Percentiles rank a stretch among this genome's conserved stretches.
phyloP scores from a whole-genome alignment of 2,113 vertebrate species.

The Paramisgurnus dabryanus region DNA sequence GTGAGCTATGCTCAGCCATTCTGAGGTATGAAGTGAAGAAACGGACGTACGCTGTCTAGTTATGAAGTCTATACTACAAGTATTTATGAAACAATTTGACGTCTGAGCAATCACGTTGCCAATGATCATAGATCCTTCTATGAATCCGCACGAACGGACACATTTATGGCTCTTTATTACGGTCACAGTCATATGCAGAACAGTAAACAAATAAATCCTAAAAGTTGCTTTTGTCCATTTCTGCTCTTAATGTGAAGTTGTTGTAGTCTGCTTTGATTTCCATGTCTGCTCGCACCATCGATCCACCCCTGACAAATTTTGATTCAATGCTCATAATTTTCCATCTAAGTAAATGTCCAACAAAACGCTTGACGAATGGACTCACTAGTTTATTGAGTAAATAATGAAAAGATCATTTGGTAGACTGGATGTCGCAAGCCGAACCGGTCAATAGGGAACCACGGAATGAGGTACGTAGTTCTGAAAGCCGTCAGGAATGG shows the following conservation, averaged over 20 bases:
- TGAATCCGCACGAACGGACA: background rate
- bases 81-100: constrained; percentile 21
- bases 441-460: constrained; percentile 25
- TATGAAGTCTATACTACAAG: constrained; percentile 40
- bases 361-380: constrained; percentile 52
- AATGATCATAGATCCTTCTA: constrained; percentile 18
- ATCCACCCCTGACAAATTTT: constrained; percentile 51
- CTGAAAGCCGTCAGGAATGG: constrained; percentile 26
- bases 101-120: constrained; percentile 1
- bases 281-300: constrained; percentile 49
- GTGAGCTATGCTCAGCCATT: too few species aligned
- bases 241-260: constrained; percentile 13
- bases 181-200: constrained; percentile 18
- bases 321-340: constrained; percentile 52
- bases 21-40: background rate
- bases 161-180: constrained; percentile 16
- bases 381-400: constrained; percentile 52
- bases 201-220: constrained; percentile 34
- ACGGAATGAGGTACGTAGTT: constrained; percentile 16
- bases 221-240: constrained; percentile 23
- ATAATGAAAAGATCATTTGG: constrained; percentile 55
- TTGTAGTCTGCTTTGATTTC: constrained; percentile 34
- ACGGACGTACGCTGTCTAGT: background rate
- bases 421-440: constrained; percentile 33
- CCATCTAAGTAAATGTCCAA: constrained; percentile 53